These are phyloP conservation scores for Anhinga anhinga DNA, from an alignment of 2,113 vertebrate genomes.

Conservation along the genomic window DNA sequence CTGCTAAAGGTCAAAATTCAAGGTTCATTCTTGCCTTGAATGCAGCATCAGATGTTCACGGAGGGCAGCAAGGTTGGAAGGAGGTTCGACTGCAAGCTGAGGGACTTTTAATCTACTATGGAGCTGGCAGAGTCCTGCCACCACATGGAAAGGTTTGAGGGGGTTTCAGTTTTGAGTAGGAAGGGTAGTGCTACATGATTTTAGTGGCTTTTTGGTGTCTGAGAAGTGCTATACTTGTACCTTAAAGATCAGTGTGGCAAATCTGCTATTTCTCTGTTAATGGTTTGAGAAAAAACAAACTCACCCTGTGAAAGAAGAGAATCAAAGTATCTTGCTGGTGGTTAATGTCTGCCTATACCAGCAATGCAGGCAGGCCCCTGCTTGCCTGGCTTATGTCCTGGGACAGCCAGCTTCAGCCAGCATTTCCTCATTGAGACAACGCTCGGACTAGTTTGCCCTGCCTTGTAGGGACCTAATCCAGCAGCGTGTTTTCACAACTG, in stretches of 20 bases:
- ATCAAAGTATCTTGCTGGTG: neutral
- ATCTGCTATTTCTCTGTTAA: neutral
- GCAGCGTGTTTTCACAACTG: neutral
- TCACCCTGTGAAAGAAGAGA: neutral
- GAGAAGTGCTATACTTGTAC: neutral
- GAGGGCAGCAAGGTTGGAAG: neutral
- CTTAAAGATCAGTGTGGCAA: neutral
- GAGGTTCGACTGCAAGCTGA: neutral
- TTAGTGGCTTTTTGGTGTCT: neutral
- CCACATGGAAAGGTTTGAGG: neutral
- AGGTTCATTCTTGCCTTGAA: neutral
- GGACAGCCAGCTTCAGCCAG: neutral
- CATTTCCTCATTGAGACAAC: neutral
- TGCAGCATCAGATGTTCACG: neutral
- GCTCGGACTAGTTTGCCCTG: neutral
- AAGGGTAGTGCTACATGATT: neutral
- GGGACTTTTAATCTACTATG: neutral
- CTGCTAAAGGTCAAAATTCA: neutral
- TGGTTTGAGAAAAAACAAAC: neutral
- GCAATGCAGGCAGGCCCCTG: neutral
- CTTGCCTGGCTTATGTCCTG: neutral
- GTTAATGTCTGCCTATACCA: neutral
- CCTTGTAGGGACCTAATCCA: neutral
- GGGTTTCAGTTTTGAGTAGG: neutral
- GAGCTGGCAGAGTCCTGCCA: neutral